phyloP scores from a whole-genome alignment of 1,140 invertebrate genomes.

The Kradibia gibbosae region DNA sequence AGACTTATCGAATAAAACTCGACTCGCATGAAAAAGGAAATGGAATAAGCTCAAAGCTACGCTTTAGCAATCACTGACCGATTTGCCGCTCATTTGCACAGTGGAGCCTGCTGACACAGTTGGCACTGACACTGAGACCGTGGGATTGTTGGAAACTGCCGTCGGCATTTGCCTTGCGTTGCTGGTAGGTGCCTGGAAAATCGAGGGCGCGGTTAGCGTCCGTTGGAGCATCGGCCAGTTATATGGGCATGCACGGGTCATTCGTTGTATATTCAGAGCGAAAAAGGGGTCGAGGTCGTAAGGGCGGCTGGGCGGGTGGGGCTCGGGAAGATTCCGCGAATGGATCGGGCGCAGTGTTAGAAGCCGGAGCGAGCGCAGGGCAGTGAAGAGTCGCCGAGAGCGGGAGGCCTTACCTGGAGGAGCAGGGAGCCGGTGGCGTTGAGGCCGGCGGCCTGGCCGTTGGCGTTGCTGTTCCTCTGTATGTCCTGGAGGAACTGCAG shows the following conservation, averaged over 20 bases:
- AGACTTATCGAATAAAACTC: neutral
- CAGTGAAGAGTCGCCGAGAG: neutral
- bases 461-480: conserved; percentile 22
- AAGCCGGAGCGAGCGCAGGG: too few relatives aligned
- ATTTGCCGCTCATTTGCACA: conserved; percentile 2
- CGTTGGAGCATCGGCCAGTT: too few relatives aligned
- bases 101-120: conserved; percentile 10
- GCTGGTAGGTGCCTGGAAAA: neutral
- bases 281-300: too few relatives aligned
- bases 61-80: conserved; percentile 30
- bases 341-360: too few relatives aligned
- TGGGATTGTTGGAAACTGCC: neutral
- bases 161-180: neutral
- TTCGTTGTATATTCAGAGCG: too few relatives aligned
- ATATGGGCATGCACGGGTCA: too few relatives aligned
- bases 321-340: too few relatives aligned
- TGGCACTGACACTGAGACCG: conserved; percentile 20
- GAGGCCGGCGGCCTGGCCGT: neutral
- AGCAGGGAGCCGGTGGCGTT: neutral
- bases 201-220: neutral
- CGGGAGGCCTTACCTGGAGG: neutral
- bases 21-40: neutral
- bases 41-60: neutral
- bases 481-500: conserved; percentile 28
- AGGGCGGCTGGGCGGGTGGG: too few relatives aligned